phyloP scores from a whole-genome alignment of 2,797 vertebrate genomes.

The Taeniopygia guttata region DNA sequence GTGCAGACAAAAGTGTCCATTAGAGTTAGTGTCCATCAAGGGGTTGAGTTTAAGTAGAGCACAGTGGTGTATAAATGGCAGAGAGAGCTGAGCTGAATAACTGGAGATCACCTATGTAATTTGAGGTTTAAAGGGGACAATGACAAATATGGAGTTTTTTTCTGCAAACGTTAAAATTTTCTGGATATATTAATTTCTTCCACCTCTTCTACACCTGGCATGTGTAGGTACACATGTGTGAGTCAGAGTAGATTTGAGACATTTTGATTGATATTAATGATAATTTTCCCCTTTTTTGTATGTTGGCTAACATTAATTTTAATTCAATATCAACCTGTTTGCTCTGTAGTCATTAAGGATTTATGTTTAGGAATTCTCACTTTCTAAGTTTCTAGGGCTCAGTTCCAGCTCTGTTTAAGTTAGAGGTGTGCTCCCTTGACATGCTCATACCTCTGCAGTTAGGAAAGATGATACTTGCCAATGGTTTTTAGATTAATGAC shows the following conservation, averaged over 20 bases:
- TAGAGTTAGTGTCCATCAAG: not conserved
- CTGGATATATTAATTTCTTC: not conserved
- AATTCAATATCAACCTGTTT: not conserved
- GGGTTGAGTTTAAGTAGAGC: not conserved
- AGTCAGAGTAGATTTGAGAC: not conserved
- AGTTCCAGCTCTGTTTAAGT: not conserved
- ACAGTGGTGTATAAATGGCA: not conserved
- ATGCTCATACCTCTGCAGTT: too few species aligned
- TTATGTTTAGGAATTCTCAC: not conserved
- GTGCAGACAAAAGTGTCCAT: not conserved
- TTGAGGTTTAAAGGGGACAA: not conserved
- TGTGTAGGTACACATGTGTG: not conserved
- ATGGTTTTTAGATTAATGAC: not conserved
- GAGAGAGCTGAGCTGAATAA: not conserved
- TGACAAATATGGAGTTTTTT: not conserved
- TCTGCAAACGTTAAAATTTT: not conserved
- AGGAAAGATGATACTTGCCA: not conserved
- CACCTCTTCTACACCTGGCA: too few species aligned
- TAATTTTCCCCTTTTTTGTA: not conserved
- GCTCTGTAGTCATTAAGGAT: not conserved
- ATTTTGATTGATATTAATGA: not conserved
- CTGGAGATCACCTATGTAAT: not conserved
- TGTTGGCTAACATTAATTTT: not conserved
- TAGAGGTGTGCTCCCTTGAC: not conserved
- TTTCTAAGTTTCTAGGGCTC: not conserved